Percentiles rank a stretch among this genome's conserved stretches.
Conservation (phyloP, 2,113 vertebrate species). For the Pipra filicauda region DNA sequence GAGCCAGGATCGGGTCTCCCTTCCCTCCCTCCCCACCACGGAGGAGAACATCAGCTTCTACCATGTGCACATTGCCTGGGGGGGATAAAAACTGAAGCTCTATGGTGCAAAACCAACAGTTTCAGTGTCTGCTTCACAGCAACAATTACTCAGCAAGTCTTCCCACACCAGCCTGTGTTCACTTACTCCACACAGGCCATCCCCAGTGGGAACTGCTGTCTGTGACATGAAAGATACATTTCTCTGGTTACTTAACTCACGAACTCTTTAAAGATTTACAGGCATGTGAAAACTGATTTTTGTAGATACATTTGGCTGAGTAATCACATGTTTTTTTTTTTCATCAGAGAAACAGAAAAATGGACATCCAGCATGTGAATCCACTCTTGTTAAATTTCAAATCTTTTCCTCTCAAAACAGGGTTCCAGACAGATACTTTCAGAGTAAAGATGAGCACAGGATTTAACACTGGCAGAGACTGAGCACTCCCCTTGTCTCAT, state of each 20-base stretch:
- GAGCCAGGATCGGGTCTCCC: constrained; percentile 88
- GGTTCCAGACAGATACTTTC: background rate
- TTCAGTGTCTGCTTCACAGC: background rate
- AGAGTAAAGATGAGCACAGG: background rate
- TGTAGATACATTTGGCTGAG: background rate
- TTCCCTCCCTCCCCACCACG: constrained; percentile 59
- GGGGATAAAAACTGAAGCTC: background rate
- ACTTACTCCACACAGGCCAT: background rate
- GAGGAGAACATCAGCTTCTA: constrained; percentile 90
- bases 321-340: rapidly evolving
- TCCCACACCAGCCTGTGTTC: background rate
- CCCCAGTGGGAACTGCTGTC: rapidly evolving
- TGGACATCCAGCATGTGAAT: background rate
- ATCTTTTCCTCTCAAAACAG: background rate
- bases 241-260: rapidly evolving
- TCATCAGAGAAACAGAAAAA: background rate
- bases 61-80: constrained; percentile 86
- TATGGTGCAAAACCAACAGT: background rate
- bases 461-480: background rate
- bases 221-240: background rate
- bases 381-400: background rate
- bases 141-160: background rate
- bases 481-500: background rate
- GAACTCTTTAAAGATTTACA: background rate
- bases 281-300: rapidly evolving